These are phyloP conservation scores for Mus caroli DNA, from an alignment of 2,797 vertebrate species.

Conservation along the genomic window DNA sequence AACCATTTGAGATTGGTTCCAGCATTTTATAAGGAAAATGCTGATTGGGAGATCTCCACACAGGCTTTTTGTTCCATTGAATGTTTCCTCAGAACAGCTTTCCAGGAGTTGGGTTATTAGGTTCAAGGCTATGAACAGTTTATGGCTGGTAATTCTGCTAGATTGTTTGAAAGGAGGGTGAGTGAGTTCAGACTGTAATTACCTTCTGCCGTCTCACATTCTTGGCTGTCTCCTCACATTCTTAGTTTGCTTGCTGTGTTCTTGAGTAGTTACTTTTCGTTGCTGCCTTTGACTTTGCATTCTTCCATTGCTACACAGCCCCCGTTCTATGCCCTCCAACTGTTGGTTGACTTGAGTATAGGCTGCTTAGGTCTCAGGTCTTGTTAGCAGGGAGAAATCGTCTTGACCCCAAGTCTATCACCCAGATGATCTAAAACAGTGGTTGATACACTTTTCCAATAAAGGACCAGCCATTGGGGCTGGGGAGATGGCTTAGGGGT, in stretches of 20 bases:
- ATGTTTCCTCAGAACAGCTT: slow-evolving; percentile 49
- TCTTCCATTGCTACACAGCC: not conserved
- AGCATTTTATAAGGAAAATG: slow-evolving; percentile 58
- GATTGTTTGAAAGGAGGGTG: slow-evolving; percentile 58
- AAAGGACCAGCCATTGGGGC: not conserved
- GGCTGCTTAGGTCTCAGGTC: not conserved
- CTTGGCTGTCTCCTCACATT: not conserved
- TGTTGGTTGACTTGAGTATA: not conserved
- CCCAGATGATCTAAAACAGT: not conserved
- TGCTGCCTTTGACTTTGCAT: not conserved
- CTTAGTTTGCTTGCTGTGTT: slow-evolving; percentile 15
- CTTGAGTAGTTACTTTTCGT: slow-evolving; percentile 7
- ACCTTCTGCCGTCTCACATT: not conserved
- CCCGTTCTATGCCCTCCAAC: not conserved
- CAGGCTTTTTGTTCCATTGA: slow-evolving; percentile 55
- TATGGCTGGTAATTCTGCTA: slow-evolving; percentile 59
- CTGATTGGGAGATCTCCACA: not conserved
- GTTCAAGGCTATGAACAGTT: slow-evolving; percentile 61
- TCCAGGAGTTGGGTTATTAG: slow-evolving; percentile 59
- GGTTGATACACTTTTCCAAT: not conserved
- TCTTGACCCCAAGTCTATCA: not conserved
- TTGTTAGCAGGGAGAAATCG: not conserved
- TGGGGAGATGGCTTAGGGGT: not conserved
- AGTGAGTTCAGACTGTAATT: slow-evolving; percentile 35
- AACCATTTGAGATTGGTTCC: slow-evolving; percentile 32